Evolutionary conservation across 2,797 vertebrate species (phyloP).

Genomic region (Selene dorsalis): DNA sequence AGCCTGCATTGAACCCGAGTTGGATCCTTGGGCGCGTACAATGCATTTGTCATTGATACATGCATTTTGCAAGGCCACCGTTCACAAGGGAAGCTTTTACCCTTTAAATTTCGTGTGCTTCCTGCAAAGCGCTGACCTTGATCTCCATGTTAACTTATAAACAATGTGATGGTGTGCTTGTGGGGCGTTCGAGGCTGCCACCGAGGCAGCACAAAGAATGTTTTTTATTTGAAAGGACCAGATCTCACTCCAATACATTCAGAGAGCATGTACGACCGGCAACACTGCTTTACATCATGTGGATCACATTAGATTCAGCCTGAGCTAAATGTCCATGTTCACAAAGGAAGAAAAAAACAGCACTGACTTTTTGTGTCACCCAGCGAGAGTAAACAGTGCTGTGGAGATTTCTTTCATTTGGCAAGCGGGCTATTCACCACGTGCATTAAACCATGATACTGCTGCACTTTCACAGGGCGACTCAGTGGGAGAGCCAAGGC

Average conservation of each 20-base stretch:
- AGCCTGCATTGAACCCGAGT: constrained; percentile 37
- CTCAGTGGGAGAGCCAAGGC: constrained; percentile 64
- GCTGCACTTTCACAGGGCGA: constrained; percentile 62
- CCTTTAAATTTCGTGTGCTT: constrained; percentile 28
- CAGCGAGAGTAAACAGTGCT: constrained; percentile 38
- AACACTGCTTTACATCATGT: constrained; percentile 9
- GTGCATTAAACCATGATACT: constrained; percentile 47
- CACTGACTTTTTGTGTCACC: constrained; percentile 34
- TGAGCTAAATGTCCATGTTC: neutral
- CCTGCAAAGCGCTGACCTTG: constrained; percentile 45
- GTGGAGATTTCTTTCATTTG: constrained; percentile 59
- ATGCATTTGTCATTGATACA: constrained; percentile 59
- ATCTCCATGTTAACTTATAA: constrained; percentile 48
- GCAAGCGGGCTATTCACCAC: constrained; percentile 43
- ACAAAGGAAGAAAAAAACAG: neutral
- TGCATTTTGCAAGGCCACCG: constrained; percentile 40
- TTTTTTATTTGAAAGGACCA: constrained; percentile 5
- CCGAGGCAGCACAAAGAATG: constrained; percentile 31
- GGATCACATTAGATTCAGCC: constrained; percentile 27
- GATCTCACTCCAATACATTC: too few species aligned
- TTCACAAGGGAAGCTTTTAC: constrained; percentile 29
- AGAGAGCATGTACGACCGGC: too few species aligned
- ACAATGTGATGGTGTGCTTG: constrained; percentile 31
- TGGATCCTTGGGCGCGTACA: constrained; percentile 40
- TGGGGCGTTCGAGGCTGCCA: constrained; percentile 18